Percentiles rank a stretch among this genome's conserved stretches.
phyloP scores from a whole-genome alignment of 2,113 vertebrate species.

The Rhynchomys soricoides region DNA sequence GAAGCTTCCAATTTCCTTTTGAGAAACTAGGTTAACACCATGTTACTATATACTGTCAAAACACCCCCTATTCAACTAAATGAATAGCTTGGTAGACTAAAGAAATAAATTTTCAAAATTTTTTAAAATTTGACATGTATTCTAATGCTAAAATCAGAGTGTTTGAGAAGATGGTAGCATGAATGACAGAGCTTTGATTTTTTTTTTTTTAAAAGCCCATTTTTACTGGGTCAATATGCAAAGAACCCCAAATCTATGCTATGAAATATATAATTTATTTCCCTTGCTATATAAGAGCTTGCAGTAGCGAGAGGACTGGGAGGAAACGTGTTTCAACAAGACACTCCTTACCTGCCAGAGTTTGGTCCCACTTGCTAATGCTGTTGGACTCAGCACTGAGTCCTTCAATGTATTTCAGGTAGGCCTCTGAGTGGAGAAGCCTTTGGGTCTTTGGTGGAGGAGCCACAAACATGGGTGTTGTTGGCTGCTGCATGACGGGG shows the following conservation, averaged over 20 bases:
- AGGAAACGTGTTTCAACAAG: background rate
- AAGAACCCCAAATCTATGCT: constrained; percentile 28
- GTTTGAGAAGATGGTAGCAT: constrained; percentile 21
- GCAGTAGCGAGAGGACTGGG: background rate
- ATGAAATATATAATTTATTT: constrained; percentile 2
- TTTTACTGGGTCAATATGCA: constrained; percentile 1
- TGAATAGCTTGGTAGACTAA: background rate
- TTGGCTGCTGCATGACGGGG: constrained; percentile 93
- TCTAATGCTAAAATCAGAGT: background rate
- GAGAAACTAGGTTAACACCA: constrained; percentile 34
- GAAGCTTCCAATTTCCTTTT: constrained; percentile 23
- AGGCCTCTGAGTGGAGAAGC: constrained; percentile 98
- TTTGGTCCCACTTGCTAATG: constrained; percentile 99
- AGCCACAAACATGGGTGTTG: constrained; percentile 96
- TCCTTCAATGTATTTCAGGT: constrained; percentile 97
- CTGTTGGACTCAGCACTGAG: constrained; percentile 95
- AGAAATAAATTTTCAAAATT: constrained; percentile 12
- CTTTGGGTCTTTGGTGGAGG: constrained; percentile 97
- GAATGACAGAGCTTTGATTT: constrained; percentile 49
- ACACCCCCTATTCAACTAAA: background rate
- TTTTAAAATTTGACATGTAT: background rate
- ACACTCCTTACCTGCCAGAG: constrained; percentile 94
- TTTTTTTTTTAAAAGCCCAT: background rate
- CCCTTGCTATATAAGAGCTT: background rate
- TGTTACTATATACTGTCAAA: constrained; percentile 12